A percentile compares a stretch with the other conserved stretches of the same genome.
Evolutionary conservation across 2,888 invertebrate genomes (phyloP).

Genomic region (Temnothorax ravouxi): DNA sequence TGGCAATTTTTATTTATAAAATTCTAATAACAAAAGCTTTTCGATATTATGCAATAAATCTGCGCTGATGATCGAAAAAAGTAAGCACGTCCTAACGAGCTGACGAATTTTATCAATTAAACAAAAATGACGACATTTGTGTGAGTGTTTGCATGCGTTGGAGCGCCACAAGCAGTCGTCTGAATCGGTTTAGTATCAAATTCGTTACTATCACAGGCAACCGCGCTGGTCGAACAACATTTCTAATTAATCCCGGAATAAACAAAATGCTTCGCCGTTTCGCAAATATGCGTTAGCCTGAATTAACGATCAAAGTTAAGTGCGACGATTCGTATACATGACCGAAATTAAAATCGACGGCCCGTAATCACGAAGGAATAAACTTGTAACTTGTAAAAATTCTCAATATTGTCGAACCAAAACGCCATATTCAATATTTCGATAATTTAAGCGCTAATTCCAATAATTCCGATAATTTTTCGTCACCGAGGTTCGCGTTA

Average conservation of each 20-base stretch:
- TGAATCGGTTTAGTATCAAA: constrained; percentile 64
- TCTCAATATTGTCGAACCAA: background rate
- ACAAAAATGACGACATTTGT: constrained; percentile 21
- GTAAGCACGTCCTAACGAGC: background rate
- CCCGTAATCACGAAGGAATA: background rate
- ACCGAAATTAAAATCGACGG: constrained; percentile 28
- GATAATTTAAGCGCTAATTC: background rate
- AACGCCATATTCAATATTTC: background rate
- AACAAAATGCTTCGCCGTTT: constrained; percentile 74
- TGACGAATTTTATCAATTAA: constrained; percentile 27
- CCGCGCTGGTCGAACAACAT: constrained; percentile 65
- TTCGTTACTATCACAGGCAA: constrained; percentile 48
- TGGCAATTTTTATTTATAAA: background rate
- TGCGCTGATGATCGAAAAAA: constrained; percentile 5
- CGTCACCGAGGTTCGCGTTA: background rate
- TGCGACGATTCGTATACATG: constrained; percentile 17
- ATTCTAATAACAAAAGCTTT: background rate
- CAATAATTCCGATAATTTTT: background rate
- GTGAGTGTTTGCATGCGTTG: background rate
- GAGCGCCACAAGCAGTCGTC: constrained; percentile 33
- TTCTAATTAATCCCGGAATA: constrained; percentile 77
- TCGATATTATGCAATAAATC: background rate
- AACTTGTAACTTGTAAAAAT: constrained; percentile 18
- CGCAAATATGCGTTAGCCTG: constrained; percentile 68
- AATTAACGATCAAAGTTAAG: constrained; percentile 53